Evolutionary conservation across 1,140 invertebrate species (phyloP), one percentile per base, ranked within the genome.

Genomic region (Ephestia elutella): DNA sequence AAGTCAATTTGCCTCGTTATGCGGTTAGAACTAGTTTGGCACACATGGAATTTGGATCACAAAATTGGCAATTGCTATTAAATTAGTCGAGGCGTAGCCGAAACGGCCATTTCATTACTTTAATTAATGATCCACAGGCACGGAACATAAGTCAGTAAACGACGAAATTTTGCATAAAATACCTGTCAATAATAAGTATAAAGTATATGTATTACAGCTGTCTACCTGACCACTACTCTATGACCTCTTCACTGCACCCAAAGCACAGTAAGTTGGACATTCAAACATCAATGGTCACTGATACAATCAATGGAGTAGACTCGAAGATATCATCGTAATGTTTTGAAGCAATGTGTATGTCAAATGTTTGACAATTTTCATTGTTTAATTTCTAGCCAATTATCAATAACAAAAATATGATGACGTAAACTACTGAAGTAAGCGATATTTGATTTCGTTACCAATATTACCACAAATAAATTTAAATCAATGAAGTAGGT

Each of bases 51-150:
- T 25, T 53, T 53, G n/a, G 50, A 53, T n/a, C 50, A 53, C 19
- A 20, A 53, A 53, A 53, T 53, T 53, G 21, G 20, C 20, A 25
- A 53, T 53, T 53, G 20, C 50, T 20, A 57, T 50, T 54, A 59
- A 59, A 60, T 70, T 60, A 67, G 61, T 48, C 57, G 25, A 67
- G 61, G 55, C 59, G 18, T 54, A 61, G 58, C 54, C 59, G 25
- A 66, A 68, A 64, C 57, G 59, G 54, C 48, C 48, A 56, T 62
- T 65, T 66, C 51, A 71, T 68, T 71, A 63, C 48, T 69, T 56
- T 56, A 65, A 67, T 65, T 30, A 68, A 73, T 55, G 55, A 50
- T 51, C 48, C n/a, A 15, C 30, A 66, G 64, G 60, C 68, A 73
- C 68, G 71, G 49, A 57, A 65, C 38, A 56, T 55, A 50, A 25